Evolutionary conservation across 2,113 vertebrate species (phyloP), one percentile per base, ranked within the genome.

Genomic region (Oreocharis arfaki): DNA sequence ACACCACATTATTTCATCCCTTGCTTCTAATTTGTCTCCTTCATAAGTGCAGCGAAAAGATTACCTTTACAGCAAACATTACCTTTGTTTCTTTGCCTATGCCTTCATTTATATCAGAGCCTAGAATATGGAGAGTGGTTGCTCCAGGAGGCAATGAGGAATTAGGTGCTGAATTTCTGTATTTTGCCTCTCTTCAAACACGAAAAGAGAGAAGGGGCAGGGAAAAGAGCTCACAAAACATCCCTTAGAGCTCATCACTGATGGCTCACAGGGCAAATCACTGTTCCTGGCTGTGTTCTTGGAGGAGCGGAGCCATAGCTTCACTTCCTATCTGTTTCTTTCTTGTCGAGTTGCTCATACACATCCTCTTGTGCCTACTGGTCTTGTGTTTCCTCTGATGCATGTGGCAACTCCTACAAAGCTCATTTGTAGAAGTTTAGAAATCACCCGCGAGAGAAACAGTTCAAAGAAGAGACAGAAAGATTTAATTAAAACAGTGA

Each of bases 161-260:
- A 3, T 37, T 46, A 56, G 5, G 8, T 27, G 2, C 16, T 89
- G 17, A 53, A 55, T n/a, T 39, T 28, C 2, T 0, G 7, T 27
- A 13, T 18, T 80, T 65, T 90, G 6, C 6, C 27, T 49, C 17
- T 70, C 41, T 60, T 17, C 30, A 50, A 71, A 65, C 1, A 67
- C 8, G 26, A 52, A 65, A 65, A 50, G 6, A 35, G 18, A 41
- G 42, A 74, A 91, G 70, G 5, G 10, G 3, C 21, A 42, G 21
- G 8, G 16, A 67, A 59, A 68, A 7, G 6, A 53, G 13, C 20
- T 83, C 9, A 27, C 22, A 73, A n/a, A 69, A 61, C 14, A 9
- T 42, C 22, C 13, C 13, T 55, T 41, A 49, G 16, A 79, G 7
- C 4, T 80, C 42, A 37, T 12, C 7, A 44, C 2, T 57, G 42